Base-by-base conservation (phyloP, 2,797 vertebrate genomes). In the Corythornis leucogaster region DNA sequence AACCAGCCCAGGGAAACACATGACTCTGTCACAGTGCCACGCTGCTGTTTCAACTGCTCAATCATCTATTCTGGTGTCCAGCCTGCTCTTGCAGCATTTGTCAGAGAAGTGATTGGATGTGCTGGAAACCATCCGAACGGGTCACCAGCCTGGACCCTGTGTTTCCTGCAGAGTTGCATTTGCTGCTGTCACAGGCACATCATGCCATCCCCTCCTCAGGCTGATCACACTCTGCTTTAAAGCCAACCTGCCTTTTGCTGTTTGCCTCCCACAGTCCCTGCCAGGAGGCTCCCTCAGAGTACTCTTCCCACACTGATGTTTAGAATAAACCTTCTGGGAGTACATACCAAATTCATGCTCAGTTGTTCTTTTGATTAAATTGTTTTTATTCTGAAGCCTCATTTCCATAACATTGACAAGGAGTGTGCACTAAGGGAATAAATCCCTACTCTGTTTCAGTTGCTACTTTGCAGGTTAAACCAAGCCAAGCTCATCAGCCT, bases 41-140 rank as follows among this genome's bases (percentile, higher is more conserved):
- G 0, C 69, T 94, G 81, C 5, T 17, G 66, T 93, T 95, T 89
- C 66, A 28, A 42, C 87, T 87, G 92, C 91, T 80, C 19, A 12
- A 17, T 92, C 89, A 93, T 91, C 91, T 85, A 51, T 95, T 96
- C 78, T 87, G 66, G 75, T 22, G 55, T 69, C 76, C 87, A 91
- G 66, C 26, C 40, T 38, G 69, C 91, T 68, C 84, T 35, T 64
- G 84, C 84, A 95, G 73, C 26, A 59, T 92, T 89, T 93, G 87
- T 83, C 50, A 92, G 81, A 22, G 50, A 85, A 92, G 79, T 55
- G 81, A 90, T 6, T 90, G 80, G 89, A 91, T 69, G 55, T 85
- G 57, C 87, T 95, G 79, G 92, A 95, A 96, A 92, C 24, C 3
- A 2, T 89, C 54, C 22, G 50, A 95, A 92, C 62, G 80, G 82